phyloP scores from a whole-genome alignment of 2,113 vertebrate species.

The Sula dactylatra region DNA sequence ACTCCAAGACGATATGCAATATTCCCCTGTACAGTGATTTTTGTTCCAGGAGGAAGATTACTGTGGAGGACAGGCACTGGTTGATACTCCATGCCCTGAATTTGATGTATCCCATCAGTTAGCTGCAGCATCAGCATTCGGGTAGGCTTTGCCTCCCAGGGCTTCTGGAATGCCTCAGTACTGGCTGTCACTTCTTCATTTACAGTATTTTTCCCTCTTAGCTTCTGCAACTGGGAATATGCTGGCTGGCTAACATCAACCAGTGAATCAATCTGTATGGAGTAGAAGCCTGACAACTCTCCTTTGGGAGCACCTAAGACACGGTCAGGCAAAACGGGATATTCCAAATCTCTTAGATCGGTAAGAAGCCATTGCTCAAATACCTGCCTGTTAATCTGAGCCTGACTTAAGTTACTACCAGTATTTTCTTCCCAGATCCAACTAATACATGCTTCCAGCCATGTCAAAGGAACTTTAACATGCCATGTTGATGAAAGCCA shows the following conservation, averaged over 20 bases:
- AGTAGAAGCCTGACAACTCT: slow-evolving; percentile 85
- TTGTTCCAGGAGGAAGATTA: slow-evolving; percentile 80
- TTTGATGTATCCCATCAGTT: slow-evolving; percentile 88
- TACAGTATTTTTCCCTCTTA: slow-evolving; percentile 80
- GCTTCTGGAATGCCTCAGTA: slow-evolving; percentile 79
- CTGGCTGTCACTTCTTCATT: slow-evolving; percentile 88
- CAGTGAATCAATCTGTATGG: slow-evolving; percentile 91
- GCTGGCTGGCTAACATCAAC: slow-evolving; percentile 92
- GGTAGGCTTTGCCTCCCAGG: slow-evolving; percentile 89
- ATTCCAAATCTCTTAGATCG: slow-evolving; percentile 88
- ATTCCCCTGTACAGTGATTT: slow-evolving; percentile 87
- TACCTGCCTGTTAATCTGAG: slow-evolving; percentile 86
- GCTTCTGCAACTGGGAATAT: slow-evolving; percentile 88
- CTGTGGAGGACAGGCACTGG: slow-evolving; percentile 80
- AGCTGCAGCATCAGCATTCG: slow-evolving; percentile 91
- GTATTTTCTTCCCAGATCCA: slow-evolving; percentile 89
- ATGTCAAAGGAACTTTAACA: slow-evolving; percentile 84
- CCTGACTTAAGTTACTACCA: slow-evolving; percentile 76
- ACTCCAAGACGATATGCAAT: slow-evolving; percentile 87
- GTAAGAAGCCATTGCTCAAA: slow-evolving; percentile 96
- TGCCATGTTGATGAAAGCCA: slow-evolving; percentile 90
- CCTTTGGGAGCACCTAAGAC: slow-evolving; percentile 80
- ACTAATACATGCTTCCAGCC: slow-evolving; percentile 91
- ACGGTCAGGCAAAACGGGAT: slow-evolving; percentile 83
- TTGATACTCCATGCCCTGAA: slow-evolving; percentile 94